phyloP scores from a whole-genome alignment of 2,113 vertebrate species.

The Fukomys damarensis region DNA sequence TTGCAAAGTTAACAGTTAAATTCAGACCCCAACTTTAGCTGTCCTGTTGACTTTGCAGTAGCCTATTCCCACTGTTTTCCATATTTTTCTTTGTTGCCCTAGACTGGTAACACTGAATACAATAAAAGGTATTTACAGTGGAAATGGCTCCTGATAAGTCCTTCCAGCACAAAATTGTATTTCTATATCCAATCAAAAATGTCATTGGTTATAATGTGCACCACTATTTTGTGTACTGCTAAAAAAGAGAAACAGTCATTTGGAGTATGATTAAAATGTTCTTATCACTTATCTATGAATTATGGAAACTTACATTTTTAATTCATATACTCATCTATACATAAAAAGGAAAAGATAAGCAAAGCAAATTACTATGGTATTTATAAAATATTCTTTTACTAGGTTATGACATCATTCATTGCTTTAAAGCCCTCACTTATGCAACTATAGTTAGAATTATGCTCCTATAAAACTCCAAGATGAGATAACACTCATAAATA shows the following conservation, averaged over 20 bases:
- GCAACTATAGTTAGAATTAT: background rate
- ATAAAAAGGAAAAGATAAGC: background rate
- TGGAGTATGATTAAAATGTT: conserved; percentile 8
- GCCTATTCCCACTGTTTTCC: background rate
- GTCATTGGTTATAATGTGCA: background rate
- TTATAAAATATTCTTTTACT: conserved; percentile 4
- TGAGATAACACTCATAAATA: no score
- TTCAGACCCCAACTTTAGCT: background rate
- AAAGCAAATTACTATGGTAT: background rate
- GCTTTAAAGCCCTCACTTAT: background rate
- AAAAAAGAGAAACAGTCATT: background rate
- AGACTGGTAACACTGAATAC: background rate
- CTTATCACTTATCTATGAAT: background rate
- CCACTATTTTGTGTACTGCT: background rate
- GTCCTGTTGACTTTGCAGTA: background rate
- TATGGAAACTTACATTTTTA: background rate
- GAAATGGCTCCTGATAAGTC: background rate
- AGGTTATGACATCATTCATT: background rate
- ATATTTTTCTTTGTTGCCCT: background rate
- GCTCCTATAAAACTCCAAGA: background rate
- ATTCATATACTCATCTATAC: background rate
- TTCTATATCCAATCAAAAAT: background rate
- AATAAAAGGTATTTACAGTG: background rate
- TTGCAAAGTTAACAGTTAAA: background rate
- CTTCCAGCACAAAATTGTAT: background rate